Conservation (phyloP, 2,113 vertebrate species). For the Lepisosteus oculatus region DNA sequence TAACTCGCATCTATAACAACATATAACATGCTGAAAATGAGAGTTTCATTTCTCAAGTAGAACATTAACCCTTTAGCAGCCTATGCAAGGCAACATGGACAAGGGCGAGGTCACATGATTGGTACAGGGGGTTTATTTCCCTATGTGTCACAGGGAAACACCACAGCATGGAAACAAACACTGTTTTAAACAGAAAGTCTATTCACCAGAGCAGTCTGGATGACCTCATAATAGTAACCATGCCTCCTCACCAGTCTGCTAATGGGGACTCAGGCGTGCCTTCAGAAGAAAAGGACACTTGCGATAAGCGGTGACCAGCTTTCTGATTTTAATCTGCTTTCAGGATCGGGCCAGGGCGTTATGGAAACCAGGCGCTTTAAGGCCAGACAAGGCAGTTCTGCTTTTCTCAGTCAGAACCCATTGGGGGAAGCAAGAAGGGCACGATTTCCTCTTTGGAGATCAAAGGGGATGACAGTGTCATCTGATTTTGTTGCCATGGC, state of each 20-base stretch:
- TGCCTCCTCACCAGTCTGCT: background rate
- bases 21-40: too few species aligned
- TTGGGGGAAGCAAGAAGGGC: background rate
- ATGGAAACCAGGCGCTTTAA: conserved; percentile 1
- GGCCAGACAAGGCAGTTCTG: background rate
- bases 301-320: background rate
- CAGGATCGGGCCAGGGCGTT: background rate
- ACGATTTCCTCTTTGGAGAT: background rate
- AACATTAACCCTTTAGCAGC: too few species aligned
- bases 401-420: background rate
- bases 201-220: background rate
- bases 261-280: background rate
- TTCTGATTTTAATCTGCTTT: background rate
- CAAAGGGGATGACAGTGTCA: too few species aligned
- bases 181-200: background rate
- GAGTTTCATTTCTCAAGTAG: too few species aligned
- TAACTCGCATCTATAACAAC: too few species aligned
- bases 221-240: background rate
- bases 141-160: background rate
- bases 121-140: too few species aligned
- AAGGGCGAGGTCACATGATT: too few species aligned
- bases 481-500: background rate
- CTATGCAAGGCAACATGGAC: too few species aligned
- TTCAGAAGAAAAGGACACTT: background rate
- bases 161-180: too few species aligned